Evolutionary conservation across 2,888 invertebrate genomes (phyloP), one percentile per base, ranked within the genome.

Genomic region (Minunthozetes semirufus): DNA sequence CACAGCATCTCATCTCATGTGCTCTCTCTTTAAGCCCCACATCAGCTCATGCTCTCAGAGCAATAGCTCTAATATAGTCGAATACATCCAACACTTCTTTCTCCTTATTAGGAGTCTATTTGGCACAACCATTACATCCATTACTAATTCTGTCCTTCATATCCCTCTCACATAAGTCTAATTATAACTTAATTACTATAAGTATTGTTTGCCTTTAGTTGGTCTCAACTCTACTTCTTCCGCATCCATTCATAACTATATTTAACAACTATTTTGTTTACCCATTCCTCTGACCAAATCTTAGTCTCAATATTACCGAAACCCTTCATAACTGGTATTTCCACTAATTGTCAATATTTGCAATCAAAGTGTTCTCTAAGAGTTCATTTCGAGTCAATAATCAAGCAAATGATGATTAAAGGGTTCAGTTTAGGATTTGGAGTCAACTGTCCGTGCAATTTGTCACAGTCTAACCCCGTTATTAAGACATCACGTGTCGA

Each of bases 11-110:
- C 70, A 70, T 70, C 70, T 70, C 70, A 48, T 70, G 46, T 70
- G 48, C 48, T 46, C 22, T 48, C n/a, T n/a, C n/a, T n/a, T n/a
- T 1, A 66, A n/a, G 53, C 22, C 53, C n/a, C 38, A n/a, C 38
- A 33, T 66, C 63, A 66, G 70, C 70, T 70, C 70, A 70, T 70
- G 70, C 70, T 70, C 70, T 70, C 70, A 70, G 59, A 59, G 59
- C 59, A 15, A 59, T 59, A 29, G 27, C 59, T 59, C 11, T 59
- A 59, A 59, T 59, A 27, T 59, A 27, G 59, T 29, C 9, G 27
- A 59, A 59, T 22, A 59, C 9, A 59, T 59, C 59, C 22, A 59
- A 59, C 56, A 59, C 59, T 66, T 66, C 66, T 66, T 63, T 66
- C 66, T 66, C 66, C 70, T 70, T 48, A 48, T 70, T 27, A 48